Base-by-base conservation (phyloP, 2,113 vertebrate species). In the Melanostigma gelatinosum region DNA sequence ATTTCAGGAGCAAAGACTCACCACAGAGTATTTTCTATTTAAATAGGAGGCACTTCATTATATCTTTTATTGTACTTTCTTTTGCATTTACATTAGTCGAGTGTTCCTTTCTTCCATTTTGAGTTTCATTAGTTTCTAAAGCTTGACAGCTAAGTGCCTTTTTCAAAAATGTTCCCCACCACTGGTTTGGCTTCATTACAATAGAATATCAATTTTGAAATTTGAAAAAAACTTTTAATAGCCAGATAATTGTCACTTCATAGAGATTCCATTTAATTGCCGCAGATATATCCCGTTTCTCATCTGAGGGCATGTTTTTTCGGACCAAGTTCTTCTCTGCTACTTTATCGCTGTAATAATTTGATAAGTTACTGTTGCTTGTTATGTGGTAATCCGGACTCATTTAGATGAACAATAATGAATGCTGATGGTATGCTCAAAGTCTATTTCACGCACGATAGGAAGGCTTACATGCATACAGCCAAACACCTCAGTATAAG, bases 31-130 rank as follows among this genome's bases (percentile, higher is more conserved):
- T 97, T 98, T 97, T 98, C 96, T 97, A 98, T 99, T 98, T 97
- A 98, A 99, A 99, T 97, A 96, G 97, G 96, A 97, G 97, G 95
- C 97, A 96, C 96, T 99, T 99, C 97, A 98, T 99, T 98, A 98
- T 97, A 97, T 97, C 95, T 96, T 96, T 98, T 98, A 99, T 98
- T 97, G 96, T 98, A 97, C 96, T 95, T 97, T 97, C 96, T 97
- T 97, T 87, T 97, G 97, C 96, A 98, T 98, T 98, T 97, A 97
- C 97, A 98, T 98, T 97, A 97, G 96, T 95, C 96, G 93, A 96
- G 95, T 96, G 96, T 97, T 97, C 97, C 96, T 94, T 94, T 94
- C 92, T 94, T 94, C 92, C 91, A 92, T 90, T 95, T 98, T 97
- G 96, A 97, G 95, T 97, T 97, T 98, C 96, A 98, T 99, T 98